A percentile compares a stretch with the other conserved stretches of the same genome.
These are phyloP conservation scores for Eupithecia insigniata DNA, from an alignment of 2,888 invertebrate species.

Conservation along the genomic window DNA sequence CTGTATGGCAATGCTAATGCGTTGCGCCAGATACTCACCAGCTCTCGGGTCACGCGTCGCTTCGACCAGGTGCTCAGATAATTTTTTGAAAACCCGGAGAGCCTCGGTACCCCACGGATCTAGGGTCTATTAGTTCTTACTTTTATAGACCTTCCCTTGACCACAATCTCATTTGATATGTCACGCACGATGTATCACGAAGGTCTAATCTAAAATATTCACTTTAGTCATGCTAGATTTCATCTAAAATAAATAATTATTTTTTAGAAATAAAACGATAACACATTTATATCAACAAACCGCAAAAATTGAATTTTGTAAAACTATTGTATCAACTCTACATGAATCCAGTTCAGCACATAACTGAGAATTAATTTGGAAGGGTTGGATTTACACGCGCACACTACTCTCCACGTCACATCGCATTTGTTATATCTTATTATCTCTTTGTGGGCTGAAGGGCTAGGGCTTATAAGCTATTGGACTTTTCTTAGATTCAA, in stretches of 20 bases:
- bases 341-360: constrained; percentile 40
- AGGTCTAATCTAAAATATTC: too few species aligned
- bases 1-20: too few species aligned
- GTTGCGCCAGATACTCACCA: too few species aligned
- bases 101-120: too few species aligned
- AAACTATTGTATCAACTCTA: constrained; percentile 48
- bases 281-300: background rate
- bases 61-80: too few species aligned
- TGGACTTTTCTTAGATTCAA: background rate
- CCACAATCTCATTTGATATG: too few species aligned
- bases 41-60: too few species aligned
- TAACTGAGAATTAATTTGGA: constrained; percentile 58
- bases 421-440: constrained; percentile 50
- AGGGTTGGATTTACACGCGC: constrained; percentile 63
- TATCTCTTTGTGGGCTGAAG: constrained; percentile 35
- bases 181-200: too few species aligned
- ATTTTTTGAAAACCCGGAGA: too few species aligned
- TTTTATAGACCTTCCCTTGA: background rate
- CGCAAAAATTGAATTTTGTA: background rate
- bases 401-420: constrained; percentile 53
- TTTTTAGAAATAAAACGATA: too few species aligned
- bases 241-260: background rate
- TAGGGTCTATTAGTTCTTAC: too few species aligned
- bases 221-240: background rate
- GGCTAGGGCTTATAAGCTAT: constrained; percentile 16